These are phyloP conservation scores for Cyprinella venusta DNA, from an alignment of 2,797 vertebrate genomes.

Conservation along the genomic window DNA sequence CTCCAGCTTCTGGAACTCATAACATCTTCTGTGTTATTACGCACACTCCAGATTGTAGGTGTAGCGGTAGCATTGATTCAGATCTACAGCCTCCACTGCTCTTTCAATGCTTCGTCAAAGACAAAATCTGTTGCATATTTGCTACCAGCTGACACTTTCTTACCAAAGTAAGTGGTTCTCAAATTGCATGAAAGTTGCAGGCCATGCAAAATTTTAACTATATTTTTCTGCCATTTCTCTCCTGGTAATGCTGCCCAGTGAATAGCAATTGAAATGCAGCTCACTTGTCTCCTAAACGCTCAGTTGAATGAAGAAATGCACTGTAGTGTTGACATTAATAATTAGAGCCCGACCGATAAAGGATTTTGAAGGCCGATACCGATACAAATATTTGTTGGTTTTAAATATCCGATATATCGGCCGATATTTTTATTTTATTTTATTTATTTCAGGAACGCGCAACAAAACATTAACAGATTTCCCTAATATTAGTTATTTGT, in stretches of 20 bases:
- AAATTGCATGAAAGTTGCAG: not conserved
- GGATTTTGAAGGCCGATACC: too few species aligned
- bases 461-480: too few species aligned
- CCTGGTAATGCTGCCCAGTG: not conserved
- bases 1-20: conserved; percentile 60
- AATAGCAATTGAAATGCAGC: too few species aligned
- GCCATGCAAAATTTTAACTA: not conserved
- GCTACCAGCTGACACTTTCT: not conserved
- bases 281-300: not conserved
- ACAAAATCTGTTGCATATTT: not conserved
- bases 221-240: not conserved
- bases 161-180: not conserved
- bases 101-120: not conserved
- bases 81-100: not conserved
- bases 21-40: conserved; percentile 27
- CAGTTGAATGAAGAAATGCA: too few species aligned
- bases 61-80: not conserved
- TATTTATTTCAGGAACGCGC: too few species aligned
- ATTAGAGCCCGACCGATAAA: too few species aligned
- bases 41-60: conserved; percentile 35
- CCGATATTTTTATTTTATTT: too few species aligned
- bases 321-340: not conserved
- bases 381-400: too few species aligned
- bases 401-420: too few species aligned
- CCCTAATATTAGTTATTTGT: too few species aligned